Evolutionary conservation across 2,797 vertebrate genomes (phyloP).

Genomic region (Lepidocolaptes lacrymiger): DNA sequence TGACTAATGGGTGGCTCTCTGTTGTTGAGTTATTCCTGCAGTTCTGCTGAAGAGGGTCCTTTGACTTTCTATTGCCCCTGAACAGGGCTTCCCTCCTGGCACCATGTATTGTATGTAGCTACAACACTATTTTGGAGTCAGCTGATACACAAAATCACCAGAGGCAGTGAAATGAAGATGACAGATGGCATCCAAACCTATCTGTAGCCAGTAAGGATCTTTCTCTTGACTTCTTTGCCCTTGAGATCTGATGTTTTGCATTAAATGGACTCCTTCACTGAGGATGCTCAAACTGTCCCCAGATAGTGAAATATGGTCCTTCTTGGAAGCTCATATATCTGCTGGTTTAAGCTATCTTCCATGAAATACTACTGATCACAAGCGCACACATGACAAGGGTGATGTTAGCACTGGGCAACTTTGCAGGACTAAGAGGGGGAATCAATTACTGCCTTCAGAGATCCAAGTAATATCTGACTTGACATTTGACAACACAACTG

Average conservation of each 20-base stretch:
- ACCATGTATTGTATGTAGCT: neutral
- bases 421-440: neutral
- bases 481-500: neutral
- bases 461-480: conserved; percentile 37
- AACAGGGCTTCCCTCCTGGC: neutral
- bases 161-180: neutral
- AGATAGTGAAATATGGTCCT: neutral
- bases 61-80: neutral
- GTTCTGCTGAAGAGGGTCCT: neutral
- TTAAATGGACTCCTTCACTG: neutral
- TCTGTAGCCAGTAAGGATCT: neutral
- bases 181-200: neutral
- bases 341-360: neutral
- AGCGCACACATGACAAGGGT: neutral
- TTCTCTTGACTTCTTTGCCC: neutral
- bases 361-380: neutral
- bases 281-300: neutral
- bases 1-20: neutral
- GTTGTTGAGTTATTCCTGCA: neutral
- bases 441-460: neutral
- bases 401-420: neutral
- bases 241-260: neutral
- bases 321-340: neutral
- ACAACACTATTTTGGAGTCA: neutral
- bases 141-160: neutral